Evolutionary conservation across 2,888 invertebrate genomes (phyloP).

Genomic region (Erebia ligea): DNA sequence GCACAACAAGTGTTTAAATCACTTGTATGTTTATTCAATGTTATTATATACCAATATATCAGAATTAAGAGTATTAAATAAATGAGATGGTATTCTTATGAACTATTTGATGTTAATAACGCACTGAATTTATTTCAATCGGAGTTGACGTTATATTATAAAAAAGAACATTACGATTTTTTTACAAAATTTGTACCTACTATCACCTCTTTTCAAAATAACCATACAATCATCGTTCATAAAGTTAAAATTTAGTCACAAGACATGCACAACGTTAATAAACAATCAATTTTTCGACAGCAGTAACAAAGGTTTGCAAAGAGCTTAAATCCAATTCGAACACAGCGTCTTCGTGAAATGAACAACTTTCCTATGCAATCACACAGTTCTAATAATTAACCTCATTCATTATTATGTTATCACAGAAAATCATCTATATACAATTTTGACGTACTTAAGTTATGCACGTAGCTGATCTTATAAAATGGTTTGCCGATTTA

Average conservation of each 20-base stretch:
- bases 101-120: constrained; percentile 30
- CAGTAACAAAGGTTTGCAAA: constrained; percentile 38
- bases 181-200: constrained; percentile 42
- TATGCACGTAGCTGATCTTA: constrained; percentile 71
- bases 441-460: constrained; percentile 81
- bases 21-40: constrained; percentile 27
- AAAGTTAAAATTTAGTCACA: constrained; percentile 41
- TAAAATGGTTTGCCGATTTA: constrained; percentile 62
- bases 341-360: constrained; percentile 68
- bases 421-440: constrained; percentile 85
- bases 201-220: constrained; percentile 40
- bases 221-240: constrained; percentile 39
- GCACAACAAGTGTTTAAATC: constrained; percentile 36
- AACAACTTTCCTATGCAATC: constrained; percentile 79
- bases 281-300: constrained; percentile 31
- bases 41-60: constrained; percentile 38
- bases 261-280: constrained; percentile 39
- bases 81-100: constrained; percentile 28
- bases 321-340: constrained; percentile 53
- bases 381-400: constrained; percentile 80
- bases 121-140: constrained; percentile 22
- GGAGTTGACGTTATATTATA: constrained; percentile 24
- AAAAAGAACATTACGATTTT: constrained; percentile 30
- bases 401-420: constrained; percentile 80
- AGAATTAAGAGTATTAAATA: constrained; percentile 39